phyloP scores from a whole-genome alignment of 2,888 invertebrate species.

The Oegoconia quadripuncta region DNA sequence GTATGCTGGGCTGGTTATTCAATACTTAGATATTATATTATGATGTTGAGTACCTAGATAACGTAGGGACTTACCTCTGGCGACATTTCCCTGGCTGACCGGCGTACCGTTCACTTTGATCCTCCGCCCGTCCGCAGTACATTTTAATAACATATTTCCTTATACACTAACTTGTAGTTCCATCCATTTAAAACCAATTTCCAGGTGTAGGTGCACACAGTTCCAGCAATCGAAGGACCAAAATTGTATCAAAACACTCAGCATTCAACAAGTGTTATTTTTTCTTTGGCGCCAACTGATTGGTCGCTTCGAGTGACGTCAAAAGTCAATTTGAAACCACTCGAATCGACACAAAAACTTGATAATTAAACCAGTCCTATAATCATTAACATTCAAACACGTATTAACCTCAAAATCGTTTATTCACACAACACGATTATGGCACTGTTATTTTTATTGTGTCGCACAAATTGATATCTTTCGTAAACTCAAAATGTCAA shows the following conservation, averaged over 20 bases:
- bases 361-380: constrained; percentile 9
- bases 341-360: constrained; percentile 50
- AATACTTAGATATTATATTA: too few relatives aligned
- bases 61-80: constrained; percentile 73
- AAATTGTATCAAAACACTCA: constrained; percentile 42
- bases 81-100: constrained; percentile 62
- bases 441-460: constrained; percentile 29
- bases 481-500: constrained; percentile 14
- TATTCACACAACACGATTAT: constrained; percentile 42
- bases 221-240: constrained; percentile 29
- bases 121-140: constrained; percentile 71
- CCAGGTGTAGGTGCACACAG: constrained; percentile 26
- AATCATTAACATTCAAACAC: constrained; percentile 24
- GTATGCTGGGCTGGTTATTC: too few relatives aligned
- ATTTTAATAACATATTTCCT: constrained; percentile 73
- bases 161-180: constrained; percentile 43
- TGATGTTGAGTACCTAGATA: too few relatives aligned
- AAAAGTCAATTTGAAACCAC: constrained; percentile 65
- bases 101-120: constrained; percentile 71
- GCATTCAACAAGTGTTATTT: constrained; percentile 27
- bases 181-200: constrained; percentile 45
- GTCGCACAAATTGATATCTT: constrained; percentile 23
- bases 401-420: constrained; percentile 19
- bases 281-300: constrained; percentile 58
- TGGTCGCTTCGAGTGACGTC: constrained; percentile 66